Conservation (phyloP, 2,888 invertebrate species). For the Torymus texanus region DNA sequence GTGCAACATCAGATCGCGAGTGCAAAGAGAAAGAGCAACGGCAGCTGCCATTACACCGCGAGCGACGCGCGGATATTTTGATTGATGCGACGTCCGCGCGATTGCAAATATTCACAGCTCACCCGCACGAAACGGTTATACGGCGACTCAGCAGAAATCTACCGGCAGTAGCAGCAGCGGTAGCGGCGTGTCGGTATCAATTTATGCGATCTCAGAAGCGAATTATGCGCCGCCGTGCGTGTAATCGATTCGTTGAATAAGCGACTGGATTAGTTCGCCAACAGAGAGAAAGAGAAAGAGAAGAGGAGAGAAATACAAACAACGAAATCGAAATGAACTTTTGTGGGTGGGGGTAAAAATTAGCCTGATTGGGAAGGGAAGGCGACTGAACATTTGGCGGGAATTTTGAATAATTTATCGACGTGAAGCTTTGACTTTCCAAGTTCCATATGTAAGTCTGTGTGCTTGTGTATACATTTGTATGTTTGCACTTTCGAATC, state of each 20-base stretch:
- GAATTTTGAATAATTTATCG: slow-evolving; percentile 6
- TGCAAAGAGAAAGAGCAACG: slow-evolving; percentile 2
- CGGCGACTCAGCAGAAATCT: slow-evolving; percentile 58
- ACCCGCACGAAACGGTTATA: too few relatives aligned
- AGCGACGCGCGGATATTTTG: slow-evolving; percentile 50
- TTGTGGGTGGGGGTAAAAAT: slow-evolving; percentile 7
- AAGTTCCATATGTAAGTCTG: neutral
- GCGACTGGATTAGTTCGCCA: neutral
- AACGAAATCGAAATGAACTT: too few relatives aligned
- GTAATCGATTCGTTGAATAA: slow-evolving; percentile 35
- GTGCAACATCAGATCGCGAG: slow-evolving; percentile 29
- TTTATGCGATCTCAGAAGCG: slow-evolving; percentile 40
- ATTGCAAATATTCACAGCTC: slow-evolving; percentile 60
- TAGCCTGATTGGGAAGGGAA: slow-evolving; percentile 27
- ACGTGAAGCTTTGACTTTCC: neutral
- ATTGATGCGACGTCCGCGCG: slow-evolving; percentile 60
- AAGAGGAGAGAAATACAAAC: too few relatives aligned
- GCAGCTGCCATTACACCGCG: slow-evolving; percentile 26
- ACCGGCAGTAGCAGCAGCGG: neutral
- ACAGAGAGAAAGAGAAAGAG: too few relatives aligned
- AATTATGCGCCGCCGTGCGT: slow-evolving; percentile 28
- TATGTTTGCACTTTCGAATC: too few relatives aligned
- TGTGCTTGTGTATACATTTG: neutral
- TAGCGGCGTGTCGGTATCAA: slow-evolving; percentile 16
- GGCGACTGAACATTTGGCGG: slow-evolving; percentile 8